Base-by-base conservation (phyloP, 2,113 vertebrate species). In the Trematomus loennbergii region DNA sequence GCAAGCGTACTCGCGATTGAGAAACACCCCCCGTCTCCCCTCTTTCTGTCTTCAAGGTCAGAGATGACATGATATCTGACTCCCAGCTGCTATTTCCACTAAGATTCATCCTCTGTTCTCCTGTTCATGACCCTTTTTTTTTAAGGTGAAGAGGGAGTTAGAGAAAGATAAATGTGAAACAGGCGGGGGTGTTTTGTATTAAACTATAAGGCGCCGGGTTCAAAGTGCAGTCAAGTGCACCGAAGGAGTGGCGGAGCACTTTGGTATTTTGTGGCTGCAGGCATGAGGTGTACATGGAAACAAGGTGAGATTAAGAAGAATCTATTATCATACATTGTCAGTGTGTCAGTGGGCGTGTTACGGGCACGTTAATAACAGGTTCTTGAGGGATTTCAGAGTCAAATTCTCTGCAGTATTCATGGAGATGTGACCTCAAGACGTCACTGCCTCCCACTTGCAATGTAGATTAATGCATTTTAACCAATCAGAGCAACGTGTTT, bases 11-110 rank as follows among this genome's bases (percentile, higher is more conserved):
- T n/a, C n/a, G n/a, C n/a, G n/a, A n/a, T n/a, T n/a, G n/a, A n/a
- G n/a, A n/a, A n/a, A n/a, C n/a, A n/a, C n/a, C n/a, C n/a, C 57
- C 22, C 43, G 62, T 49, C 40, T 70, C 25, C 72, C 53, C 16
- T 20, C 58, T 59, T 67, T 50, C 61, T 55, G 52, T 80, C 60
- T 58, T 55, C 72, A 75, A 58, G 75, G 75, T 87, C 76, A 87
- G 45, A 55, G 53, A 79, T 59, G 50, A 84, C 58, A 74, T 40
- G 53, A 84, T 85, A 81, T 69, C 76, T 72, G 69, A 82, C 57
- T 78, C 72, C 64, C 71, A 43, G 53, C 53, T 59, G 59, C 73
- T 73, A 40, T 75, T 85, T 57, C 57, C 55, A 50, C 57, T 18
- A 40, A 52, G 62, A 12, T 52, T 81, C 29, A 80, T 63, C 70